These are phyloP conservation scores for Oegoconia quadripuncta DNA, from an alignment of 2,888 invertebrate species.

Conservation along the genomic window DNA sequence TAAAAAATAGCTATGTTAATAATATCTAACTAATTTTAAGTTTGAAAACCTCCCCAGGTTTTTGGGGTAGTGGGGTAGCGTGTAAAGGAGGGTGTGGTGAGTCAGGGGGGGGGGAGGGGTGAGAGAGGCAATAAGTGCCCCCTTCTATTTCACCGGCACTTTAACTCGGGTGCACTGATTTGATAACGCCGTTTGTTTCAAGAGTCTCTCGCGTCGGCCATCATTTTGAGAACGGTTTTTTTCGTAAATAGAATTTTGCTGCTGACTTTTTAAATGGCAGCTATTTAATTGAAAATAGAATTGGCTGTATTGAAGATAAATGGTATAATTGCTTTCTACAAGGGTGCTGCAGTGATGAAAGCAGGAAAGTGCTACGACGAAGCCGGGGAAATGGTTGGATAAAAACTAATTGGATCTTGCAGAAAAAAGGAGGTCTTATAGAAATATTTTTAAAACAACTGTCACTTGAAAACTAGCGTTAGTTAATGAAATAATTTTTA, in stretches of 20 bases:
- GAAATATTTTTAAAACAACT: too few species aligned
- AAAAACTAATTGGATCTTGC: too few species aligned
- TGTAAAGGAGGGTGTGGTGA: constrained; percentile 13
- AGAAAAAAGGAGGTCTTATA: too few species aligned
- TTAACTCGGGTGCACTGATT: constrained; percentile 76
- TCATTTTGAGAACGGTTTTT: constrained; percentile 54
- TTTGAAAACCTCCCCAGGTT: constrained; percentile 33
- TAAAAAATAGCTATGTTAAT: background rate
- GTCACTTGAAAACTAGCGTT: too few species aligned
- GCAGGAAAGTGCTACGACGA: too few species aligned
- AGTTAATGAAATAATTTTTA: too few species aligned
- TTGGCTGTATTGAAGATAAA: too few species aligned
- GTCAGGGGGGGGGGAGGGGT: constrained; percentile 14
- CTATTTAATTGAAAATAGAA: constrained; percentile 34
- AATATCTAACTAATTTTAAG: constrained; percentile 27
- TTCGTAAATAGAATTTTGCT: constrained; percentile 37
- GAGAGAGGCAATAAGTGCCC: constrained; percentile 66
- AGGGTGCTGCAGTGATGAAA: too few species aligned
- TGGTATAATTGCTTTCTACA: too few species aligned
- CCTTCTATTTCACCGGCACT: constrained; percentile 74
- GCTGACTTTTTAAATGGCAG: constrained; percentile 33
- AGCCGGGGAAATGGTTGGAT: too few species aligned
- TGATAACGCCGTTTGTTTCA: constrained; percentile 77
- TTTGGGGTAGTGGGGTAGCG: constrained; percentile 26
- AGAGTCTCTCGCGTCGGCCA: constrained; percentile 58